phyloP scores from a whole-genome alignment of 1,140 invertebrate genomes.

The Drosophila takahashii region DNA sequence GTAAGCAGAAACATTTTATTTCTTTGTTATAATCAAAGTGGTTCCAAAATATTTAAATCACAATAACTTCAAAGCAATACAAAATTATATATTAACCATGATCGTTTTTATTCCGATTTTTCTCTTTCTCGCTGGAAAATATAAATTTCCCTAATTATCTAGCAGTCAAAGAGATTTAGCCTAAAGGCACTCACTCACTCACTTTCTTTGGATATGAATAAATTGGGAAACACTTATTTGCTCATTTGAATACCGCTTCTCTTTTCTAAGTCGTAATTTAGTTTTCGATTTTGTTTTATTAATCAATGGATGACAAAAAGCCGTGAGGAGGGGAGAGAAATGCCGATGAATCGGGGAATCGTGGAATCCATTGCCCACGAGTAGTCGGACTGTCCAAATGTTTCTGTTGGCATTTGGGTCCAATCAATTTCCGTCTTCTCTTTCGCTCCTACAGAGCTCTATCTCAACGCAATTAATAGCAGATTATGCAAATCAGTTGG shows the following conservation, averaged over 20 bases:
- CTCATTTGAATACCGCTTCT: constrained; percentile 52
- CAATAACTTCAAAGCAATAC: not conserved
- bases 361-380: constrained; percentile 43
- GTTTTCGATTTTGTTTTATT: constrained; percentile 59
- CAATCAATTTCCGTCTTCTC: constrained; percentile 65
- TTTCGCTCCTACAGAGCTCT: constrained; percentile 35
- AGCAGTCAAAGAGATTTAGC: not conserved
- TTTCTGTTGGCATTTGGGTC: constrained; percentile 68
- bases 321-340: not conserved
- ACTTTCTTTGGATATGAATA: constrained; percentile 38
- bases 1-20: too few relatives aligned
- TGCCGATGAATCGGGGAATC: constrained; percentile 23
- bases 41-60: too few relatives aligned
- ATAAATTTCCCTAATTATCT: constrained; percentile 32
- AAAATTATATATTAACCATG: not conserved
- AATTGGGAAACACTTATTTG: constrained; percentile 27
- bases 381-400: constrained; percentile 68
- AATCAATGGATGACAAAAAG: constrained; percentile 42
- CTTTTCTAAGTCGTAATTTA: constrained; percentile 44
- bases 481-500: constrained; percentile 77
- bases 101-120: not conserved
- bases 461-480: constrained; percentile 77
- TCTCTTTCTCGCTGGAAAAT: not conserved
- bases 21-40: too few relatives aligned
- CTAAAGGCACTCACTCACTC: constrained; percentile 16